A percentile compares a stretch with the other conserved stretches of the same genome.
phyloP scores from a whole-genome alignment of 2,797 vertebrate species.

The Falco peregrinus region DNA sequence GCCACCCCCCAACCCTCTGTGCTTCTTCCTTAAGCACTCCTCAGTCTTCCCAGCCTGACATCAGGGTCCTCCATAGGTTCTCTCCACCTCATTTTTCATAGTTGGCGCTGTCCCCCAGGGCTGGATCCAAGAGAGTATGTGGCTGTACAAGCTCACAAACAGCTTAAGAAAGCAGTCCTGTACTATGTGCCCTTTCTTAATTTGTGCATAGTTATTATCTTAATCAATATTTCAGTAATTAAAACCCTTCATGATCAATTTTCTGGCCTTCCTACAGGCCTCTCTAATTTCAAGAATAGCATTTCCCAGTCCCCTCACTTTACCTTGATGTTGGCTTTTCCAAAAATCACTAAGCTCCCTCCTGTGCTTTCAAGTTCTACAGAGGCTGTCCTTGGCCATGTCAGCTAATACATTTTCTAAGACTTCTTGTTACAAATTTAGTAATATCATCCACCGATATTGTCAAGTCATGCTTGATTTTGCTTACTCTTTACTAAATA shows the following conservation, averaged over 20 bases:
- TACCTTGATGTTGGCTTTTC: not conserved
- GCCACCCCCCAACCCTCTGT: not conserved
- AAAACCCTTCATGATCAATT: slow-evolving; percentile 42
- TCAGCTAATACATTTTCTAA: slow-evolving; percentile 19
- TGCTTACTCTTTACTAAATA: slow-evolving; percentile 50
- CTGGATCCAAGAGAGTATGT: not conserved
- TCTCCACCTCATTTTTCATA: not conserved
- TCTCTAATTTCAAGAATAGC: not conserved
- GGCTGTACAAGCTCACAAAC: slow-evolving; percentile 1
- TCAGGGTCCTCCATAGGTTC: not conserved
- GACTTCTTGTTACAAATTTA: slow-evolving; percentile 30
- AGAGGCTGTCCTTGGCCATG: not conserved
- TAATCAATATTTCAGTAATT: slow-evolving; percentile 43
- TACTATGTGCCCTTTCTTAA: not conserved
- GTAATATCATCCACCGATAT: slow-evolving; percentile 19
- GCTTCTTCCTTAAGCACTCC: not conserved
- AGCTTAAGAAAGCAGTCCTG: slow-evolving; percentile 9
- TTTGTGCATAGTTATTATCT: slow-evolving; percentile 25
- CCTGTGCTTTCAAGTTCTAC: not conserved
- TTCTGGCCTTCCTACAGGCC: not conserved
- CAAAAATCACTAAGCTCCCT: not conserved
- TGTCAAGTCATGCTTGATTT: slow-evolving; percentile 5
- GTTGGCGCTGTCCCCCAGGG: not conserved
- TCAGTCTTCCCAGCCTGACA: not conserved
- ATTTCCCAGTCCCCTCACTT: not conserved